Evolutionary conservation across 2,888 invertebrate genomes (phyloP).

Genomic region (Amphipoea lucens): DNA sequence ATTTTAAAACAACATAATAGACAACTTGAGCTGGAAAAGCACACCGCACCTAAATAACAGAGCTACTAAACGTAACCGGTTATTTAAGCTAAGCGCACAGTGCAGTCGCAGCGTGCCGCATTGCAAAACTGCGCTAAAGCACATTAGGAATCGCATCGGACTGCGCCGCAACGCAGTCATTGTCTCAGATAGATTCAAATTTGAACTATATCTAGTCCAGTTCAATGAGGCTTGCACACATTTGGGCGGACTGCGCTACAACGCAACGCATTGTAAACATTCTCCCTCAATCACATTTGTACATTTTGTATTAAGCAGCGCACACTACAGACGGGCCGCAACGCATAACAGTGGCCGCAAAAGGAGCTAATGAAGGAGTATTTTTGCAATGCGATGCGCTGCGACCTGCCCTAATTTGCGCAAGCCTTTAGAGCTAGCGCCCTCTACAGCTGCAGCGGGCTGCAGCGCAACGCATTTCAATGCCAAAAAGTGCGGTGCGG

Average conservation of each 20-base stretch:
- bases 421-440: background rate
- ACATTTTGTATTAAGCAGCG: background rate
- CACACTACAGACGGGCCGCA: background rate
- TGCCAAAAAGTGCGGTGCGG: background rate
- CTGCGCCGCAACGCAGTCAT: background rate
- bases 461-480: background rate
- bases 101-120: background rate
- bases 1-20: slow-evolving; percentile 12
- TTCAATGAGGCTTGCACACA: background rate
- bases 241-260: background rate
- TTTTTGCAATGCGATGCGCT: background rate
- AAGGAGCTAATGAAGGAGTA: background rate
- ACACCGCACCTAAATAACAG: slow-evolving; percentile 27
- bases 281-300: background rate
- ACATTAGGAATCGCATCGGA: too few species aligned
- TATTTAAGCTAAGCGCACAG: slow-evolving; percentile 14
- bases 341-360: background rate
- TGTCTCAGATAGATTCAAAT: background rate
- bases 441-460: background rate
- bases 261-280: background rate
- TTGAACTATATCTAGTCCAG: background rate
- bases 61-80: slow-evolving; percentile 22
- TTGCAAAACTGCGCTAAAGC: background rate
- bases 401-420: background rate
- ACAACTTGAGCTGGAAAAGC: slow-evolving; percentile 40